Conservation (phyloP, 2,113 vertebrate genomes). For the Coracopsis vasa region DNA sequence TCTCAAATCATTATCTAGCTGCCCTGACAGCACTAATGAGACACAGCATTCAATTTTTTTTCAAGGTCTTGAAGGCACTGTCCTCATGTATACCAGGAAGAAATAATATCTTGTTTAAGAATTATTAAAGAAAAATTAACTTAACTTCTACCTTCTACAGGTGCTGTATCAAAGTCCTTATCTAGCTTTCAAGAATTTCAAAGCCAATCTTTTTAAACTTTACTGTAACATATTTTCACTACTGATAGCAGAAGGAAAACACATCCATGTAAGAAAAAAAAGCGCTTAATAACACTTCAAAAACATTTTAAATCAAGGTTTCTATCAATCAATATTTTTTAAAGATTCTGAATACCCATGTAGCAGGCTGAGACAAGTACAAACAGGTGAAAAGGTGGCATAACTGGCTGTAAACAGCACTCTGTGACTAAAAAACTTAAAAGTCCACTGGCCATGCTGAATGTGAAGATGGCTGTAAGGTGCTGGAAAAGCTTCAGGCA, state of each 20-base stretch:
- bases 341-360: background rate
- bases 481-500: background rate
- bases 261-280: background rate
- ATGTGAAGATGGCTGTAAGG: background rate
- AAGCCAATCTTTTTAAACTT: background rate
- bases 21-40: background rate
- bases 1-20: background rate
- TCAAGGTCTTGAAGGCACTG: background rate
- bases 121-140: conserved; percentile 20
- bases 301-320: background rate
- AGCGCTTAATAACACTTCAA: background rate
- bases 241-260: background rate
- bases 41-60: background rate
- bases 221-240: background rate
- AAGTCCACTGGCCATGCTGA: background rate
- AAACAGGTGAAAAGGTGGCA: background rate
- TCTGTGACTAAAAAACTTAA: background rate
- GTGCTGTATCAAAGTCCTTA: background rate
- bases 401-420: background rate
- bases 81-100: background rate
- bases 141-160: background rate
- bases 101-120: conserved; percentile 33
- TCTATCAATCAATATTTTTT: background rate
- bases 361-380: background rate
- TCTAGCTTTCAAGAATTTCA: background rate